A percentile compares a stretch with the other conserved stretches of the same genome.
phyloP scores from a whole-genome alignment of 2,888 invertebrate genomes.

The Pterobdella sp. region DNA sequence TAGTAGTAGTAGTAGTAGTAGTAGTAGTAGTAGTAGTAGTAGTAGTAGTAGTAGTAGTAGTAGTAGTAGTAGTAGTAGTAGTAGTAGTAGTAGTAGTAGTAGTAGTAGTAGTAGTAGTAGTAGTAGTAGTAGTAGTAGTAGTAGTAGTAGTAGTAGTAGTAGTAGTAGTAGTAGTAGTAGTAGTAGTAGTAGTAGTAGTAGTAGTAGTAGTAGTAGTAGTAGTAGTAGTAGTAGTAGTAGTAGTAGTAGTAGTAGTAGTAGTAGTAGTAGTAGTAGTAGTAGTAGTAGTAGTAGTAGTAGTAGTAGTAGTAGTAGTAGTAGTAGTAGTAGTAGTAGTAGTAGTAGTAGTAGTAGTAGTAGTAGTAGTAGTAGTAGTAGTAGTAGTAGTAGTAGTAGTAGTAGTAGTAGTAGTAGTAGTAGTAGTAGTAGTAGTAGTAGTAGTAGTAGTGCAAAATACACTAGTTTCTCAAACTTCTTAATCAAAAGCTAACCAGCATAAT shows the following conservation, averaged over 20 bases:
- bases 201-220: slow-evolving; percentile 2
- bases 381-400: slow-evolving; percentile 8
- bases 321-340: slow-evolving; percentile 8
- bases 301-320: slow-evolving; percentile 8
- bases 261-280: slow-evolving; percentile 8
- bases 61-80: background rate
- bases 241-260: slow-evolving; percentile 8
- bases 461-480: no score
- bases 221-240: slow-evolving; percentile 8
- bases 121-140: slow-evolving; percentile 18
- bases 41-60: no score
- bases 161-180: slow-evolving; percentile 21
- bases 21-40: background rate
- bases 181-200: slow-evolving; percentile 22
- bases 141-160: no score
- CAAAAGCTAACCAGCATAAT: no score
- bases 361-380: slow-evolving; percentile 8
- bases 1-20: background rate
- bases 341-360: slow-evolving; percentile 8
- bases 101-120: slow-evolving; percentile 17
- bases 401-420: slow-evolving; percentile 8
- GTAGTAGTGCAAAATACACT: no score
- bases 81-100: background rate
- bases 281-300: slow-evolving; percentile 8
- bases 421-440: slow-evolving; percentile 8